These are phyloP conservation scores for Neoniphon sammara DNA, from an alignment of 2,797 vertebrate species.

Conservation along the genomic window DNA sequence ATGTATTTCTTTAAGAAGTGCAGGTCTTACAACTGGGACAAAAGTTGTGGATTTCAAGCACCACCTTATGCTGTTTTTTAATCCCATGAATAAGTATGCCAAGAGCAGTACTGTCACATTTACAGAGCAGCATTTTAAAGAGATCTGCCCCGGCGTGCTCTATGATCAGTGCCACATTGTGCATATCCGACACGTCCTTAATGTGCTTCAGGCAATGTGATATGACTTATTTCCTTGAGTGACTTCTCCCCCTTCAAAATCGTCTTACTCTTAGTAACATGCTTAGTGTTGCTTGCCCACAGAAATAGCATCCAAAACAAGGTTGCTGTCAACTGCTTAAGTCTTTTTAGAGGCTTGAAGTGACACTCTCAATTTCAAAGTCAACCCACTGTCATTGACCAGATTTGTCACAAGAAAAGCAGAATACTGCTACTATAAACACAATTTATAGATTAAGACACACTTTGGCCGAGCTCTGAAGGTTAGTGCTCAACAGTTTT, in stretches of 20 bases:
- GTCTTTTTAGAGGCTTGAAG: constrained; percentile 68
- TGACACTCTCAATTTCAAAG: constrained; percentile 76
- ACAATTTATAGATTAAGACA: constrained; percentile 46
- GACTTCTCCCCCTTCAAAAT: constrained; percentile 74
- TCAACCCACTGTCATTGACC: constrained; percentile 57
- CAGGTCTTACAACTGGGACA: constrained; percentile 58
- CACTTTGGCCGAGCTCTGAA: constrained; percentile 22
- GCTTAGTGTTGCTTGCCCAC: constrained; percentile 78
- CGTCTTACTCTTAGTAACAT: constrained; percentile 77
- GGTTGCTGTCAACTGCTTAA: constrained; percentile 71
- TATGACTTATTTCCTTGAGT: constrained; percentile 79
- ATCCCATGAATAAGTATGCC: constrained; percentile 74
- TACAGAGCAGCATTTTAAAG: constrained; percentile 64
- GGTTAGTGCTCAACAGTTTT: constrained; percentile 24
- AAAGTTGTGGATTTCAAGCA: constrained; percentile 60
- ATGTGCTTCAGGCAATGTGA: constrained; percentile 68
- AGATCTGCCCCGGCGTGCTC: constrained; percentile 66
- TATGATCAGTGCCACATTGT: constrained; percentile 74
- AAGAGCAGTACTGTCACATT: constrained; percentile 67
- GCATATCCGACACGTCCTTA: constrained; percentile 73
- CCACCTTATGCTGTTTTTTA: constrained; percentile 70
- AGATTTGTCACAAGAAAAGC: constrained; percentile 54
- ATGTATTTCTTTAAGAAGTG: constrained; percentile 29
- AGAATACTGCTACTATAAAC: constrained; percentile 23
- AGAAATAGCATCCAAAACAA: constrained; percentile 79